Base-by-base conservation (phyloP, 2,888 invertebrate genomes). In the Ophion ventricosus region DNA sequence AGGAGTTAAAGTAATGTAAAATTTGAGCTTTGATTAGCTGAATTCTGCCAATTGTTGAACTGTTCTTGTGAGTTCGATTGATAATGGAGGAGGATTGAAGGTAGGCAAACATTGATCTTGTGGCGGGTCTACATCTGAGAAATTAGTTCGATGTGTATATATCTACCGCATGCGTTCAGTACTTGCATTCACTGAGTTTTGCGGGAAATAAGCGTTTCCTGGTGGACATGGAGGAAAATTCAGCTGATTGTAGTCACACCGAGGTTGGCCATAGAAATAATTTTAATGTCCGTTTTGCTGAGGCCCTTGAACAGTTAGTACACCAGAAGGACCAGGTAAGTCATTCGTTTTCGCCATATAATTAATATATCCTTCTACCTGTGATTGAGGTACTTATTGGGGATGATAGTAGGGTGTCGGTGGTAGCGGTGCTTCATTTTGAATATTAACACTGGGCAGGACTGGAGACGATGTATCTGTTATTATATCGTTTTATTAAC, bases 351-450 rank as follows among this genome's bases (percentile, higher is more conserved):
- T 35, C 35, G 35, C 35, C 35, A 35, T 35, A 35, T 35, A 35
- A 35, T 35, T 5, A 2, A 35, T 35, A 35, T 35, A 35, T 35
- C 35, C 35, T 35, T 35, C 4, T 35, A 5, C 35, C 7, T 35
- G 35, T 35, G 35, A 35, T 7, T 35, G 35, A 35, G 35, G 35
- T 35, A 35, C 35, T 56, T 56, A 14, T 56, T 17, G 17, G 56
- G n/a, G 56, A 56, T 56, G 14, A 56, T 56, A 56, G n/a, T 56
- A n/a, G 17, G 56, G 14, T n/a, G 56, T 17, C n/a, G n/a, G 56
- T 56, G 56, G 56, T 56, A 56, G 56, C 56, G 56, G n/a, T n/a
- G 56, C n/a, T 56, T 56, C 17, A n/a, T n/a, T 56, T n/a, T 14
- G 14, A n/a, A n/a, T 56, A n/a, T 14, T n/a, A 56, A n/a, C 56